phyloP scores from a whole-genome alignment of 2,797 vertebrate species.

The Siniperca obscura region DNA sequence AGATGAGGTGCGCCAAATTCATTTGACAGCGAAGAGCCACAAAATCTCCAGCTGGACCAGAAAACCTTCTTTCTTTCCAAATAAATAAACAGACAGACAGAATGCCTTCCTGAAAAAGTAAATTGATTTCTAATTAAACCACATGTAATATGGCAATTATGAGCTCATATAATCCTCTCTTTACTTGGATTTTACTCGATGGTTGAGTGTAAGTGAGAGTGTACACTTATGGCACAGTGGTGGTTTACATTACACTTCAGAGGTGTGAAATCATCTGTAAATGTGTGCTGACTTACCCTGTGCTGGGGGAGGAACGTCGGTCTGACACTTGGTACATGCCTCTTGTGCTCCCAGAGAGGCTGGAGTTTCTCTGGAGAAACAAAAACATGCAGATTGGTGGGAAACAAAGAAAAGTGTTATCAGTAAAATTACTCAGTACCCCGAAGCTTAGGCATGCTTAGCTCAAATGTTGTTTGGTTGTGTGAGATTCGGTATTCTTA shows the following conservation, averaged over 20 bases:
- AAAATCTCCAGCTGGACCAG: conserved; percentile 24
- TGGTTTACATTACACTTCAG: conserved; percentile 8
- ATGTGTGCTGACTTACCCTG: conserved; percentile 79
- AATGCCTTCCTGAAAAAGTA: background rate
- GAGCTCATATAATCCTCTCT: conserved; percentile 6
- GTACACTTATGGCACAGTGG: background rate
- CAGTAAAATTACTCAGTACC: background rate
- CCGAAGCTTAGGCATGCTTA: background rate
- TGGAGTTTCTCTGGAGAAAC: conserved; percentile 84
- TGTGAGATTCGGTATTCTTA: background rate
- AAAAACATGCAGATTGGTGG: conserved; percentile 15
- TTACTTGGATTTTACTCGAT: background rate
- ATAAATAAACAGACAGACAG: background rate
- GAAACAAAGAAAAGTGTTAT: conserved; percentile 17
- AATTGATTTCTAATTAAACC: background rate
- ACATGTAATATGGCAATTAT: background rate
- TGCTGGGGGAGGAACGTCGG: conserved; percentile 86
- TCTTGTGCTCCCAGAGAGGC: conserved; percentile 84
- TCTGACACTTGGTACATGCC: conserved; percentile 89
- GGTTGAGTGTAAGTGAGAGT: background rate
- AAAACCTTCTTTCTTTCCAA: background rate
- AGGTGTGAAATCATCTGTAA: conserved; percentile 12
- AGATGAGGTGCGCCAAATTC: conserved; percentile 32
- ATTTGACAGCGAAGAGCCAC: conserved; percentile 23
- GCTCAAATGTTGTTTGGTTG: background rate